A percentile compares a stretch with the other conserved stretches of the same genome.
Evolutionary conservation across 2,113 vertebrate genomes (phyloP).

Genomic region (Nannobrachium achirus): DNA sequence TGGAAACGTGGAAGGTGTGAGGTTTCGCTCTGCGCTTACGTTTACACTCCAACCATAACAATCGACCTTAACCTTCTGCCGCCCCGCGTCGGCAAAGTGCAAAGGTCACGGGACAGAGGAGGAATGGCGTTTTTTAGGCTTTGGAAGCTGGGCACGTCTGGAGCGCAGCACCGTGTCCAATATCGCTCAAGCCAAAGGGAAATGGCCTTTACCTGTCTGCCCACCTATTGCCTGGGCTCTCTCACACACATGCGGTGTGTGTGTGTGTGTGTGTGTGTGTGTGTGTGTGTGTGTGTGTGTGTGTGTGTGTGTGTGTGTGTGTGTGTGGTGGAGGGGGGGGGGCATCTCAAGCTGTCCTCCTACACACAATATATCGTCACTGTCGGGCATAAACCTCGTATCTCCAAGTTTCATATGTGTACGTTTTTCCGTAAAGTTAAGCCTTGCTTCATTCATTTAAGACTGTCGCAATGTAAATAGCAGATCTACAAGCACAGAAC

Average conservation of each 20-base stretch:
- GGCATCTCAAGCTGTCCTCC: conserved; percentile 21
- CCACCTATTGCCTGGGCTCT: neutral
- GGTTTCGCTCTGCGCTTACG: neutral
- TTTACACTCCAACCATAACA: conserved; percentile 29
- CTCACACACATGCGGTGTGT: neutral
- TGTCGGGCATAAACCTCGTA: no score
- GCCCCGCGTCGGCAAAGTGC: conserved; percentile 9
- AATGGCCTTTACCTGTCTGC: conserved; percentile 56
- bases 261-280: no score
- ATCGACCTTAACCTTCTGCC: conserved; percentile 48
- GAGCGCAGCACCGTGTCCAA: conserved; percentile 24
- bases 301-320: no score
- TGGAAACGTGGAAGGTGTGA: conserved; percentile 1
- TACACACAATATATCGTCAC: no score
- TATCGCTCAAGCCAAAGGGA: conserved; percentile 10
- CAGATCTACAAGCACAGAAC: no score
- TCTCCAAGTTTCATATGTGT: no score
- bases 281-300: no score
- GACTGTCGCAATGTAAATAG: no score
- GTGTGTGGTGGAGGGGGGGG: no score
- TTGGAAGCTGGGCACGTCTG: conserved; percentile 55
- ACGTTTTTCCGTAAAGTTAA: no score
- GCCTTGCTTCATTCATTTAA: no score
- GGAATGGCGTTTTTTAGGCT: conserved; percentile 35
- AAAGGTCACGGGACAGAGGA: conserved; percentile 44